Evolutionary conservation across 2,888 invertebrate genomes (phyloP).

Genomic region (Abrostola triplasia): DNA sequence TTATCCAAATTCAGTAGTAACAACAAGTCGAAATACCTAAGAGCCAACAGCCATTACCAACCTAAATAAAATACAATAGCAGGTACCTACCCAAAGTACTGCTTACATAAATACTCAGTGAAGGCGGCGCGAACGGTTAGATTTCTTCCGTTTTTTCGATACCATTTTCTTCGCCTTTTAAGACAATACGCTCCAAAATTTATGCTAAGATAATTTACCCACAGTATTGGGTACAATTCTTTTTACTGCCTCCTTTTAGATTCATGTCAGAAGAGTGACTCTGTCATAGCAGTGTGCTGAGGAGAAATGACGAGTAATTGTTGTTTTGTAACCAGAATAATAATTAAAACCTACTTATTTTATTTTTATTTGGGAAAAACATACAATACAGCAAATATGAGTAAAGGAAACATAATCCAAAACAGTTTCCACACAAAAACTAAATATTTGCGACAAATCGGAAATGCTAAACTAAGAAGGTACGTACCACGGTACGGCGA

Average conservation of each 20-base stretch:
- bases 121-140: constrained; percentile 26
- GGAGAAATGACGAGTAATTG: too few relatives aligned
- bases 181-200: constrained; percentile 45
- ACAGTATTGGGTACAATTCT: constrained; percentile 20
- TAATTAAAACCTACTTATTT: too few relatives aligned
- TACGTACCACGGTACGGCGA: too few relatives aligned
- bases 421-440: too few relatives aligned
- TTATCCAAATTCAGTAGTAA: neutral
- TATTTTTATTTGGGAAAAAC: too few relatives aligned
- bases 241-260: constrained; percentile 19
- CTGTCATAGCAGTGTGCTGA: neutral
- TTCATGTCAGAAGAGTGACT: neutral
- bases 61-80: neutral
- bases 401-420: too few relatives aligned
- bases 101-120: constrained; percentile 26
- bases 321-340: too few relatives aligned
- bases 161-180: constrained; percentile 37
- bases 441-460: too few relatives aligned
- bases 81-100: constrained; percentile 12
- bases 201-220: constrained; percentile 48
- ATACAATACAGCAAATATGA: too few relatives aligned
- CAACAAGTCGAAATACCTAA: neutral
- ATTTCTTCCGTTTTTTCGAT: constrained; percentile 26
- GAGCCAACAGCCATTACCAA: neutral
- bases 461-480: too few relatives aligned